Evolutionary conservation across 92 coral and sea anemone genomes (phyloP), one percentile per base, ranked within the genome.

Genomic region (Phenganax subtilis): DNA sequence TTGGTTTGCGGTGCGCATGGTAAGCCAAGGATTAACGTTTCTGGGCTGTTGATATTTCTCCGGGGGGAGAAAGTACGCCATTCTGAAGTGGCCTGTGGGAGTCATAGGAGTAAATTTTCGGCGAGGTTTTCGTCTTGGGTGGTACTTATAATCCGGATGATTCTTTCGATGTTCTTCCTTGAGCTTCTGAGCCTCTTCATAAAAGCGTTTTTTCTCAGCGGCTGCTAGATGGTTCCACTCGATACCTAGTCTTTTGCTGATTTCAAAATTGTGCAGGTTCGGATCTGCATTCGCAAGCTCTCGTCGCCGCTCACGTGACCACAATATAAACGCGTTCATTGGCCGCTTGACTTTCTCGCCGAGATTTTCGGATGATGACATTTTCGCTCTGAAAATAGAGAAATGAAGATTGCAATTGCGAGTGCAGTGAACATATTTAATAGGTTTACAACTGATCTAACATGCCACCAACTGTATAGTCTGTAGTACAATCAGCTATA

Each of bases 241-340:
- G 80, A 96, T 67, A 55, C 99, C 99, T 1, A 96, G 85, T 67
- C 93, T 89, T 72, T 97, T 84, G 79, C 97, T 92, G 53, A 96
- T 96, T 84, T 96, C 99, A 80, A 96, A 96, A 84, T 96, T 96
- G 82, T 96, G 99, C 99, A 96, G 92, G 76, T 96, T 97, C 0
- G 99, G 99, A 72, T 96, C 93, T 66, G 92, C 99, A 77, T 91
- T 96, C 6, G 99, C 99, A 15, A 96, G 90, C 2, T 92, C 97
- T 54, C 99, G 91, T 12, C 99, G 82, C 58, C 99, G 85, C 77
- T 96, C 90, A 87, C 93, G 93, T 12, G 99, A 96, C 99, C 99
- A 96, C 37, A 96, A 85, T 54, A 96, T 96, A 72, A 96, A 96
- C 59, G 99, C 99, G 55, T 96, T 96, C 83, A 96, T 82, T 84